Evolutionary conservation across 2,113 vertebrate species (phyloP), one percentile per base, ranked within the genome.

Genomic region (Chloropsis cyanopogon): DNA sequence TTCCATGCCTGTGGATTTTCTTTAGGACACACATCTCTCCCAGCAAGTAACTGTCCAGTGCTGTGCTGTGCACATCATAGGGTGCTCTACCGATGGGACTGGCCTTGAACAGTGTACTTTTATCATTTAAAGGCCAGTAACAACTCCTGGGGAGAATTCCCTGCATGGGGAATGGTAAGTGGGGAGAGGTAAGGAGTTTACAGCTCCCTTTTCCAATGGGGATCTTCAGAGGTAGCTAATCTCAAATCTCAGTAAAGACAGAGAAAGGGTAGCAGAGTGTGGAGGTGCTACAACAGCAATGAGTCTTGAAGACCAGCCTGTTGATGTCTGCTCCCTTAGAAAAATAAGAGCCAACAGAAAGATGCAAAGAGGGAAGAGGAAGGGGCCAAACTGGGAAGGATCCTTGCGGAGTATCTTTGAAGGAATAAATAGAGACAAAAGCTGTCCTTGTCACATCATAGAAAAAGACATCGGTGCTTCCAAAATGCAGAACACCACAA

Each of bases 91-190:
- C 39, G 35, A 35, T 1, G 3, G 8, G 11, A 52, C 39, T 3
- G 29, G 33, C n/a, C 5, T 65, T 59, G 15, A 57, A 54, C 2
- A 2, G 6, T 25, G 16, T 37, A 11, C 10, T 83, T 86, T 14
- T 19, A 19, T 12, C 10, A 3, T 59, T 52, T 65, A 80, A 56
- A 61, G 23, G 7, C 16, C 42, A 15, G 3, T 20, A 50, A 41
- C 1, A 1, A 21, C 47, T 50, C 12, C 52, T 35, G 19, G 22
- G 18, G 17, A 56, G n/a, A 68, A 16, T 33, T 57, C 11, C 4
- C 10, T 69, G 10, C 5, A 0, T 2, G 9, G 12, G 5, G 12
- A 79, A 9, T 0, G 1, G 0, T 12, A 46, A 49, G 7, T 11
- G 50, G 14, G 6, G 28, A 63, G 15, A 1, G 2, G 0, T 9